Evolutionary conservation across 2,797 vertebrate species (phyloP).

Genomic region (Gallirallus australis): DNA sequence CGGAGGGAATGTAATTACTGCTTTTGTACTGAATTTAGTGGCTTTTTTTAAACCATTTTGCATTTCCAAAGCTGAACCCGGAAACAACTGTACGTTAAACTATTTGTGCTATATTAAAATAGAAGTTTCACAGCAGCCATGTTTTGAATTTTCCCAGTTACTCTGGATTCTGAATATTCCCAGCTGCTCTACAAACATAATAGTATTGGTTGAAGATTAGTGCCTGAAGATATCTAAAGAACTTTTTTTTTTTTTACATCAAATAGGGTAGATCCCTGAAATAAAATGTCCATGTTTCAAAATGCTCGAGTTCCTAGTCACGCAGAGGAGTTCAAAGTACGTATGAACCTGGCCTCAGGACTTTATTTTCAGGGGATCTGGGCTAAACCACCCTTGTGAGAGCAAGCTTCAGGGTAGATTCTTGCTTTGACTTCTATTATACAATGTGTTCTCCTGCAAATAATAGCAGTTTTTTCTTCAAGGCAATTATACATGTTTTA

Average conservation of each 20-base stretch:
- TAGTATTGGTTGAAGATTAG: neutral
- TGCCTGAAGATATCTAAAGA: neutral
- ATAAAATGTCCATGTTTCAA: neutral
- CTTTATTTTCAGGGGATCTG: neutral
- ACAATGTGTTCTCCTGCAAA: neutral
- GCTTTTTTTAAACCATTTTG: neutral
- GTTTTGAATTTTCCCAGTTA: neutral
- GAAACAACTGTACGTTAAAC: constrained; percentile 34
- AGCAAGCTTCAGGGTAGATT: neutral
- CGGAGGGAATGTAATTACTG: constrained; percentile 50
- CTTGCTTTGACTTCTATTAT: neutral
- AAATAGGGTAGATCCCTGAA: neutral
- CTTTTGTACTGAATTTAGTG: constrained; percentile 51
- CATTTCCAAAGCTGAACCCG: constrained; percentile 14
- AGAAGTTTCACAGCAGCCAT: neutral
- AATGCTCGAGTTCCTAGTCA: neutral
- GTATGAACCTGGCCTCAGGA: neutral
- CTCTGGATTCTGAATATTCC: neutral
- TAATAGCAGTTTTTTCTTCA: constrained; percentile 32
- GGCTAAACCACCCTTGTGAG: neutral
- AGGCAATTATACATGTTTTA: constrained; percentile 47
- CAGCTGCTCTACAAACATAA: neutral
- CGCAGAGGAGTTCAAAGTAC: neutral
- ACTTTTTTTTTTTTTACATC: neutral
- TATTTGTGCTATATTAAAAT: neutral